Conservation (phyloP, 2,888 invertebrate genomes). For the Archaeoteleia sp. region DNA sequence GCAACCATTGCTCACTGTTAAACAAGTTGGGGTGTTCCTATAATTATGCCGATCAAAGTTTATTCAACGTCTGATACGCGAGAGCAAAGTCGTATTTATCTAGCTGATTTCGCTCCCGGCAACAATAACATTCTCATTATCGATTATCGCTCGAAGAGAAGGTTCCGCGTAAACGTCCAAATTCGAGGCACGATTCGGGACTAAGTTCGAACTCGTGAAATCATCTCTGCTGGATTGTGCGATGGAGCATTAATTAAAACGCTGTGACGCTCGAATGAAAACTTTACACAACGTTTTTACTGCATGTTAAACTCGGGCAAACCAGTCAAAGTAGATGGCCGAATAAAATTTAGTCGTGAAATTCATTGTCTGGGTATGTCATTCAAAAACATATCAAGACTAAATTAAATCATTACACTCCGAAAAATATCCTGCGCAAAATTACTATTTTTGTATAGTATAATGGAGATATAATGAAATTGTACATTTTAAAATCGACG, state of each 20-base stretch:
- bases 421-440: no score
- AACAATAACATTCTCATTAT: conserved; percentile 29
- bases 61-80: conserved; percentile 17
- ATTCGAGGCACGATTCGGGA: conserved; percentile 1
- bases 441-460: no score
- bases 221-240: background rate
- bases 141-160: conserved; percentile 23
- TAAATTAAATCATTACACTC: no score
- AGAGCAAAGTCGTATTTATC: conserved; percentile 18
- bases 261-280: background rate
- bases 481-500: no score
- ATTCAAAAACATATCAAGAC: no score
- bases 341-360: no score
- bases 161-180: conserved; percentile 19
- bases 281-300: background rate
- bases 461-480: no score
- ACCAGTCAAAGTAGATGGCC: no score
- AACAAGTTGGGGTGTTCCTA: background rate
- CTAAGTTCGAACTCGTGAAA: conserved; percentile 8
- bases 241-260: conserved; percentile 4
- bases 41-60: conserved; percentile 16
- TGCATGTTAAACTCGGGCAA: no score
- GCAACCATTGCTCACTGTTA: conserved; percentile 3
- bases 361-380: no score
- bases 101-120: conserved; percentile 13